phyloP scores from a whole-genome alignment of 2,888 invertebrate species.

The Sminthurinus aureus region DNA sequence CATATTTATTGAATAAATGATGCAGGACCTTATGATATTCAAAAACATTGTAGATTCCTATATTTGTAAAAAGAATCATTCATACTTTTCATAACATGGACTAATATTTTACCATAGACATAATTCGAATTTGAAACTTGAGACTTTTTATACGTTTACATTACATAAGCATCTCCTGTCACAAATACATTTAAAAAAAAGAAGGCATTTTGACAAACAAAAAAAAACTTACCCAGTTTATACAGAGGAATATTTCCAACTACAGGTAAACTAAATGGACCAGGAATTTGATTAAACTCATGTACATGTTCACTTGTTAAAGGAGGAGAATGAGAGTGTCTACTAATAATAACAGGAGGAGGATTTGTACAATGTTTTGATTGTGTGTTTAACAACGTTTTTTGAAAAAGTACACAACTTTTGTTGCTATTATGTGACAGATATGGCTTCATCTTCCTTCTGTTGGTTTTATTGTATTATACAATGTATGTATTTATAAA shows the following conservation, averaged over 20 bases:
- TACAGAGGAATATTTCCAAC: conserved; percentile 61
- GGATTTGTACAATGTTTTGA: not conserved
- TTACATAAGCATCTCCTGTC: no score
- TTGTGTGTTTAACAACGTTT: no score
- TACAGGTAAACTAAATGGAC: conserved; percentile 61
- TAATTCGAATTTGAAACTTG: no score
- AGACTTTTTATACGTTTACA: conserved; percentile 2
- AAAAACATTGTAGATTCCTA: conserved; percentile 60
- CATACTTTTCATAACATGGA: not conserved
- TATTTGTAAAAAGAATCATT: conserved; percentile 3
- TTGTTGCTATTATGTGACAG: no score
- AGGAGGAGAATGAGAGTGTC: not conserved
- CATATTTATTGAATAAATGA: conserved; percentile 64
- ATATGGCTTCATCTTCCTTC: no score
- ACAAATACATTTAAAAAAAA: no score
- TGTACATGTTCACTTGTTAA: not conserved
- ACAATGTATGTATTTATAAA: no score
- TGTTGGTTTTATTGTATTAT: no score
- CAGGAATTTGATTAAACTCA: conserved; percentile 61
- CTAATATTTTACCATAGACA: no score
- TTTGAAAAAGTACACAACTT: no score
- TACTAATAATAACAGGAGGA: not conserved
- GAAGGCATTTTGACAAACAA: no score
- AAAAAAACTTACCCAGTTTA: conserved; percentile 59
- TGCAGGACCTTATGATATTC: conserved; percentile 64